Percentiles rank a stretch among this genome's conserved stretches.
These are phyloP conservation scores for Lottia scabra DNA, from an alignment of 2,888 invertebrate species.

Conservation along the genomic window DNA sequence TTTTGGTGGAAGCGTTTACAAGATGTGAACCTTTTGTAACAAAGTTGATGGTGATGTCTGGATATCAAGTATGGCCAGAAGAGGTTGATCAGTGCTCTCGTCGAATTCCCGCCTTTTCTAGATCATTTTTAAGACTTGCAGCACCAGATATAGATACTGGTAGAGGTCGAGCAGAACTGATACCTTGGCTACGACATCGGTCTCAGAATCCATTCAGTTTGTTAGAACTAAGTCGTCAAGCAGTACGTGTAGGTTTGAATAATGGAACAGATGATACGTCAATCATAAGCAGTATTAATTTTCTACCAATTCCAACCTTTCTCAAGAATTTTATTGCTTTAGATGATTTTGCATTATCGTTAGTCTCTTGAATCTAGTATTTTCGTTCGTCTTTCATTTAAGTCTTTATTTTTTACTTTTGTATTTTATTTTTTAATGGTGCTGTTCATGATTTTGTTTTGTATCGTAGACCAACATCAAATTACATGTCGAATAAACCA, in stretches of 20 bases:
- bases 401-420: no score
- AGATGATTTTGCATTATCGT: slow-evolving; percentile 40
- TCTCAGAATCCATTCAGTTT: slow-evolving; percentile 42
- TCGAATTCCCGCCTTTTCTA: slow-evolving; percentile 57
- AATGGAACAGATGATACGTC: slow-evolving; percentile 47
- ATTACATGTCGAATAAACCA: no score
- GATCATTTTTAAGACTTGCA: slow-evolving; percentile 54
- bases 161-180: slow-evolving; percentile 43
- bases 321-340: slow-evolving; percentile 49
- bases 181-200: slow-evolving; percentile 49
- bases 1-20: slow-evolving; percentile 57
- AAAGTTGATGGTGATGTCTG: slow-evolving; percentile 50
- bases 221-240: slow-evolving; percentile 46
- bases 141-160: slow-evolving; percentile 43
- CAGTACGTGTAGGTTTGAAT: slow-evolving; percentile 50
- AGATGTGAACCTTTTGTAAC: slow-evolving; percentile 55
- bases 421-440: no score
- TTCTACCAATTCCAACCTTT: slow-evolving; percentile 46
- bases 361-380: neutral
- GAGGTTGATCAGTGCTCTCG: slow-evolving; percentile 55
- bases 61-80: slow-evolving; percentile 50
- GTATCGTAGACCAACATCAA: no score
- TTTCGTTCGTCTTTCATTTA: no score
- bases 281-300: slow-evolving; percentile 45
- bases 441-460: no score